A percentile compares a stretch with the other conserved stretches of the same genome.
phyloP scores from a whole-genome alignment of 2,888 invertebrate species.

The Xestoiulus laeticollis region DNA sequence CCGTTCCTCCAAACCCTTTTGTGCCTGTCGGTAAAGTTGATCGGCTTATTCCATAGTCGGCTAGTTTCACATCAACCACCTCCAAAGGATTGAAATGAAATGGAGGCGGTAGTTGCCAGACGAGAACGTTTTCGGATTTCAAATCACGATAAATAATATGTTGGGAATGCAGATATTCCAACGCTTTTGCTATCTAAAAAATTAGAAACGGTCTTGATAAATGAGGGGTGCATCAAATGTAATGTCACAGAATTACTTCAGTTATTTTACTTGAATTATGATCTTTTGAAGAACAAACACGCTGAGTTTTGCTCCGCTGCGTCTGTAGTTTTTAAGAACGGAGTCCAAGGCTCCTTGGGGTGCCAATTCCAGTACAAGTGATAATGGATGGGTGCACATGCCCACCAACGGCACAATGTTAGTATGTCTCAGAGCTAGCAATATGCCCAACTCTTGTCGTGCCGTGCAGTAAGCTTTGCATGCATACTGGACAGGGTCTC shows the following conservation, averaged over 20 bases:
- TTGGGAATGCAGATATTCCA: slow-evolving; percentile 93
- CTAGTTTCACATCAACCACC: slow-evolving; percentile 87
- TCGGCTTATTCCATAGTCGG: slow-evolving; percentile 95
- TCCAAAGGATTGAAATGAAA: slow-evolving; percentile 66
- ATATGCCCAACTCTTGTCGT: slow-evolving; percentile 90
- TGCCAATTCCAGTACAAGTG: slow-evolving; percentile 87
- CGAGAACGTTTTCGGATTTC: slow-evolving; percentile 96
- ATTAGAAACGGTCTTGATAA: background rate
- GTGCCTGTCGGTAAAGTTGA: slow-evolving; percentile 88
- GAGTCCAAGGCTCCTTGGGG: slow-evolving; percentile 90
- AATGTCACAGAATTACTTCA: background rate
- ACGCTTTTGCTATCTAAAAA: slow-evolving; percentile 81
- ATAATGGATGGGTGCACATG: slow-evolving; percentile 86
- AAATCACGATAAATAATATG: slow-evolving; percentile 93
- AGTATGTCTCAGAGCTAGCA: slow-evolving; percentile 83
- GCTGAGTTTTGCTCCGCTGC: slow-evolving; percentile 83
- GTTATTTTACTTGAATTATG: slow-evolving; percentile 75
- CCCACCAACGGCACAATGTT: slow-evolving; percentile 94
- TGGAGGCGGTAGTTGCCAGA: slow-evolving; percentile 94
- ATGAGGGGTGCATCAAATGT: background rate
- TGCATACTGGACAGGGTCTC: slow-evolving; percentile 89
- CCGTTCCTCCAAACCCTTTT: slow-evolving; percentile 98
- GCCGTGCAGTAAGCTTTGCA: slow-evolving; percentile 97
- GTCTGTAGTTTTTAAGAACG: slow-evolving; percentile 82
- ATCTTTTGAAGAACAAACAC: slow-evolving; percentile 83